Evolutionary conservation across 2,888 invertebrate genomes (phyloP), one percentile per base, ranked within the genome.

Genomic region (Polydrusus tereticollis): DNA sequence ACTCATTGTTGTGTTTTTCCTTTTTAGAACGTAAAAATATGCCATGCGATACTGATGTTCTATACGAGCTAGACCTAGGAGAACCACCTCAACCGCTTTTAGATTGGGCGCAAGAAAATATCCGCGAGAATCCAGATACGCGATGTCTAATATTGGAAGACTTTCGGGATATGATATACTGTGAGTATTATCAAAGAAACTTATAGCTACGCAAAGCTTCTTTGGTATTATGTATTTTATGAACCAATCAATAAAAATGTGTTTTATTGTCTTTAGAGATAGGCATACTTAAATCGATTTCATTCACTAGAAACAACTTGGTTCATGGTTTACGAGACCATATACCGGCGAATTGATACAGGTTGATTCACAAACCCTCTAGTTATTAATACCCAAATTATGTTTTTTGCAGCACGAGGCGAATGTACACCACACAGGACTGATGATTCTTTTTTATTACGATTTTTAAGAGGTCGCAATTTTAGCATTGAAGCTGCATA

Each of bases 401-500:
- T 60, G 7, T 71, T 64, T 74, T 75, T 87, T 87, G 58, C 86
- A 93, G 94, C 93, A 82, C 89, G 89, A 69, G 92, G 93, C 20
- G 92, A 92, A 78, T 92, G 90, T 82, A 88, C 86, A 55, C 93
- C 91, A 3, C 90, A 91, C 77, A 88, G 93, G 63, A 91, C 90
- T 86, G 94, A 93, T 83, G 92, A 93, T 80, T 89, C 88, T 36
- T 93, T 90, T 81, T 86, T 94, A 69, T 85, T 91, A 52, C 88
- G 90, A 83, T 94, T 93, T 83, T 86, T 94, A 73, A 88, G 94
- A 74, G 92, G 92, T 2, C 88, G 93, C 75, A 88, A 88, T 81
- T 94, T 93, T 84, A 89, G 91, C 77, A 88, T 93, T 0, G 89
- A 90, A 76, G 86, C 89, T 66, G 91, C 93, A 0, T 92, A 93